Conservation (phyloP, 2,888 invertebrate species). For the Phrixothrix hirtus region DNA sequence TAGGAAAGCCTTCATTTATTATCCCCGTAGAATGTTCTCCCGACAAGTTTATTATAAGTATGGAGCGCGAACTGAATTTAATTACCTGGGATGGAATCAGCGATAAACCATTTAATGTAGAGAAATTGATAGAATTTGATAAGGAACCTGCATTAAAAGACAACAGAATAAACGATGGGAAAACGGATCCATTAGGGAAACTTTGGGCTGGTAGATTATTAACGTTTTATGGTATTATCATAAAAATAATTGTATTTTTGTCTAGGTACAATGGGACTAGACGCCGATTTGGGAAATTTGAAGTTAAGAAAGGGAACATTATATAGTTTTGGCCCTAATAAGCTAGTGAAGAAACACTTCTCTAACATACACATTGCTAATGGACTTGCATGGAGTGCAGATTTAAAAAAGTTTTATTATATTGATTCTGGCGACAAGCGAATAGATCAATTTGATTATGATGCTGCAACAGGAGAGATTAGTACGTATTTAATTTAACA, state of each 20-base stretch:
- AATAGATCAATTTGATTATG: constrained; percentile 70
- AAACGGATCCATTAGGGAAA: constrained; percentile 71
- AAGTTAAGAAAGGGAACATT: constrained; percentile 10
- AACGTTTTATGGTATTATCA: not conserved
- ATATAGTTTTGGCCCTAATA: constrained; percentile 12
- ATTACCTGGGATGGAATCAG: constrained; percentile 67
- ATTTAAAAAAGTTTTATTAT: constrained; percentile 72
- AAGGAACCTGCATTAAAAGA: constrained; percentile 48
- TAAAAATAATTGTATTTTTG: too few species aligned
- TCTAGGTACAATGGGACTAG: constrained; percentile 10
- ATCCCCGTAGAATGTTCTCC: constrained; percentile 64
- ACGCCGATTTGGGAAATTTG: not conserved
- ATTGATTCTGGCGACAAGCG: constrained; percentile 70
- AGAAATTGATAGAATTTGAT: constrained; percentile 61
- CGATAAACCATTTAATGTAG: constrained; percentile 55
- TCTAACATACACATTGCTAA: constrained; percentile 56
- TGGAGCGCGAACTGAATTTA: constrained; percentile 61
- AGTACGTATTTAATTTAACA: not conserved
- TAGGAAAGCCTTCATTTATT: constrained; percentile 56
- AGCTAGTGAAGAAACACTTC: constrained; percentile 35
- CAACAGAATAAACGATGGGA: constrained; percentile 75
- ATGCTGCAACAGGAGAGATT: constrained; percentile 50
- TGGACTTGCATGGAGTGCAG: constrained; percentile 73
- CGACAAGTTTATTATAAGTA: constrained; percentile 65
- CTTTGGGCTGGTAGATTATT: constrained; percentile 64